Evolutionary conservation across 2,797 vertebrate species (phyloP).

Genomic region (Epinephelus malabaricus): DNA sequence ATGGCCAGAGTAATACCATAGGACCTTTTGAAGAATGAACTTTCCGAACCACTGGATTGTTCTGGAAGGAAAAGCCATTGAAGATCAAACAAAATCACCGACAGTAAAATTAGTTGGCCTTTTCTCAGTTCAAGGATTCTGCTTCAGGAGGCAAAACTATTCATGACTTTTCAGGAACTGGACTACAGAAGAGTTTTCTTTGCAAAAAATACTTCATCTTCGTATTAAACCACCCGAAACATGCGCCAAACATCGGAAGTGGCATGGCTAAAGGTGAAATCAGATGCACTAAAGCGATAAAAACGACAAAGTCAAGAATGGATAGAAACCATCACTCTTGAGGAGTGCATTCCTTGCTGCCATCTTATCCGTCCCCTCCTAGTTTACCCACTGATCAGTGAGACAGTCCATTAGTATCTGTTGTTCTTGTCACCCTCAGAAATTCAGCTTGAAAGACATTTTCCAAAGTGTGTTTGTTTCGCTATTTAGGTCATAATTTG

Average conservation of each 20-base stretch:
- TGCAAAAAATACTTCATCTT: slow-evolving; percentile 31
- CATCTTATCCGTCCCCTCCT: background rate
- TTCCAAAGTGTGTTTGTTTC: slow-evolving; percentile 29
- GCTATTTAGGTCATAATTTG: slow-evolving; percentile 15
- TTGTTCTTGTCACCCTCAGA: slow-evolving; percentile 23
- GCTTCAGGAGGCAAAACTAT: slow-evolving; percentile 35
- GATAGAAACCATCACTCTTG: slow-evolving; percentile 27
- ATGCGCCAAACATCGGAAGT: background rate
- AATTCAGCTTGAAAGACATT: slow-evolving; percentile 33
- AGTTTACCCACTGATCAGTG: slow-evolving; percentile 38
- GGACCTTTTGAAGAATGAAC: slow-evolving; percentile 63
- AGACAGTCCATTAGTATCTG: slow-evolving; percentile 18
- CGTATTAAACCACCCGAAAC: slow-evolving; percentile 26
- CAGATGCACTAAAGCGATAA: slow-evolving; percentile 4
- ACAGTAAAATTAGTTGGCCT: slow-evolving; percentile 66
- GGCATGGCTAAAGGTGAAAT: slow-evolving; percentile 8
- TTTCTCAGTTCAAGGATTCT: slow-evolving; percentile 63
- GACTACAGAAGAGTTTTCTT: slow-evolving; percentile 23
- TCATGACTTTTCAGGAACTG: slow-evolving; percentile 35
- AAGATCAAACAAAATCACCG: slow-evolving; percentile 61
- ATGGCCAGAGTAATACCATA: slow-evolving; percentile 50
- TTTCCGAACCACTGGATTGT: slow-evolving; percentile 67
- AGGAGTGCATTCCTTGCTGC: slow-evolving; percentile 3
- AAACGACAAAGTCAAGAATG: slow-evolving; percentile 27
- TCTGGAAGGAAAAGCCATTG: slow-evolving; percentile 55